These are phyloP conservation scores for Pseudorectes ferrugineus DNA, from an alignment of 2,113 vertebrate species.

Conservation along the genomic window DNA sequence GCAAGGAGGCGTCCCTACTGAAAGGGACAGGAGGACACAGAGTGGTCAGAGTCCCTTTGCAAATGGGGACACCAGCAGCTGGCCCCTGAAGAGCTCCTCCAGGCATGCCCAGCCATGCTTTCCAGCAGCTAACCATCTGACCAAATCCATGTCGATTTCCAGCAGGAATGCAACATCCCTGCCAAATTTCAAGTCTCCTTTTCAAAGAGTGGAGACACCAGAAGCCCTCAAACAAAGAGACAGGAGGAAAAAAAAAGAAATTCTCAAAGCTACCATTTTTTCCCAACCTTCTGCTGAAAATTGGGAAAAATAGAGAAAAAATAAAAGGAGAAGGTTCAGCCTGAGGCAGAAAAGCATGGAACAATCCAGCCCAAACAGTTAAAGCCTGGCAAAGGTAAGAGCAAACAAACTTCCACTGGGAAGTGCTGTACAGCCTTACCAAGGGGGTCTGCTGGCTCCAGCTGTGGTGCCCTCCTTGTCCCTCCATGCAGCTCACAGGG, in stretches of 20 bases:
- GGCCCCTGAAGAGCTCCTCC: neutral
- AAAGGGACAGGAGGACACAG: neutral
- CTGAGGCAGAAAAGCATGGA: neutral
- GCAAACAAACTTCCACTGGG: neutral
- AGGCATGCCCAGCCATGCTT: neutral
- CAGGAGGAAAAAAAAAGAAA: neutral
- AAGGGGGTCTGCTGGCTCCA: neutral
- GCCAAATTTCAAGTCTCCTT: slow-evolving; percentile 34
- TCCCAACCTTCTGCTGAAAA: neutral
- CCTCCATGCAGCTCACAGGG: rapidly evolving
- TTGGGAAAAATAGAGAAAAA: neutral
- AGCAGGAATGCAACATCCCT: slow-evolving; percentile 6
- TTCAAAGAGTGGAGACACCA: slow-evolving; percentile 6
- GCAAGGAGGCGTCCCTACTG: neutral
- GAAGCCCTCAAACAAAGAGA: slow-evolving; percentile 1
- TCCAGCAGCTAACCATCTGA: neutral
- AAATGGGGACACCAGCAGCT: neutral
- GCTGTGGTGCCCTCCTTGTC: neutral
- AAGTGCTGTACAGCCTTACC: neutral
- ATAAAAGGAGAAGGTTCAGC: neutral
- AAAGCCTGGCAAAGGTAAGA: slow-evolving; percentile 10
- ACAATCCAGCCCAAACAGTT: slow-evolving; percentile 2
- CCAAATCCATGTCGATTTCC: neutral
- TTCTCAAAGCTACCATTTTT: neutral
- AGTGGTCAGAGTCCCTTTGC: neutral